A percentile compares a stretch with the other conserved stretches of the same genome.
Conservation (phyloP, 2,113 vertebrate species). For the Erythrocebus patas region DNA sequence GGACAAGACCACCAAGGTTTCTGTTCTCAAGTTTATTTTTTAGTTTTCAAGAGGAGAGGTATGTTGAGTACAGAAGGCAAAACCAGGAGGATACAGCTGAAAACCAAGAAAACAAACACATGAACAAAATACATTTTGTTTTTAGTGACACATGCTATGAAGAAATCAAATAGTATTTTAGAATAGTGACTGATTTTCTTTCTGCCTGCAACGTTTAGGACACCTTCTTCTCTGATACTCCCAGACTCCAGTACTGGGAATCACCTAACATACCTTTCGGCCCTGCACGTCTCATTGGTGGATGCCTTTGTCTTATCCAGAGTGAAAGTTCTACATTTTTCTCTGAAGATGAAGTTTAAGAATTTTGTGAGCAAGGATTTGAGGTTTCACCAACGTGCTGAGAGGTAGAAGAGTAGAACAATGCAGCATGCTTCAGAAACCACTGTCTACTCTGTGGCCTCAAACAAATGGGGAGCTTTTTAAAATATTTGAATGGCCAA, state of each 20-base stretch:
- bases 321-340: not conserved
- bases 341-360: not conserved
- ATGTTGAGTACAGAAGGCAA: not conserved
- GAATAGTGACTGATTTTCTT: not conserved
- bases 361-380: not conserved
- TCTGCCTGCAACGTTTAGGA: not conserved
- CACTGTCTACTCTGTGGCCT: not conserved
- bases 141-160: not conserved
- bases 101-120: not conserved
- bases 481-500: not conserved
- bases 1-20: not conserved
- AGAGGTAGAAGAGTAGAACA: not conserved
- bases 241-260: not conserved
- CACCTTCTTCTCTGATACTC: not conserved
- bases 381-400: not conserved
- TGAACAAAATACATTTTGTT: not conserved
- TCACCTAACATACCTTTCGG: not conserved
- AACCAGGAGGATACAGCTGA: not conserved
- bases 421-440: not conserved
- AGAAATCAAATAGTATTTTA: not conserved
- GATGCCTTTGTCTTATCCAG: not conserved
- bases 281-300: not conserved
- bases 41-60: not conserved
- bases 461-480: not conserved
- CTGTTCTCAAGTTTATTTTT: not conserved